Base-by-base conservation (phyloP, 2,113 vertebrate genomes). In the Channa maculata region DNA sequence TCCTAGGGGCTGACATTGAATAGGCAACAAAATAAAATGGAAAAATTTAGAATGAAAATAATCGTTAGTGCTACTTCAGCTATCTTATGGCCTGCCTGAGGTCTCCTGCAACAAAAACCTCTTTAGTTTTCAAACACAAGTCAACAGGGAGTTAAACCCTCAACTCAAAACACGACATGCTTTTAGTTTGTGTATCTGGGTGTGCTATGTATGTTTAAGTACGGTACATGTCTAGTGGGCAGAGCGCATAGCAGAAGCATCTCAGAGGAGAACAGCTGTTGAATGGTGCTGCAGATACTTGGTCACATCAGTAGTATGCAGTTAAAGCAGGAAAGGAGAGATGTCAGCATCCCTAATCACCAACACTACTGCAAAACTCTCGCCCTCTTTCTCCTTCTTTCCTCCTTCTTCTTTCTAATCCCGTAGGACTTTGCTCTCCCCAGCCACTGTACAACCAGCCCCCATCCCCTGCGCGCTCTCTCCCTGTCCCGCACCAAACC, bases 401-500 rank as follows among this genome's bases (percentile, higher is more conserved):
- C 72, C 80, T 88, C 89, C 79, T 77, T 83, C 81, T 60, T 79
- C 88, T 86, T 88, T 84, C 67, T 87, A 94, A 93, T 89, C 92
- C 87, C 69, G 80, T 52, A 91, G 91, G 92, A 91, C 91, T 92
- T 91, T 89, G 91, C 89, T 89, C 90, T 92, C 89, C 88, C 89
- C 84, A 89, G 91, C 89, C 92, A 82, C 92, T 87, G 87, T 92
- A 87, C 89, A 91, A 92, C 90, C 89, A 91, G 90, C 86, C 87
- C 89, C 89, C 89, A 90, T 92, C 89, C 86, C 83, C 90, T 86
- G 61, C 69, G 61, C 76, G 51, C 84, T 73, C 79, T 79, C 87
- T 91, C 85, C 86, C 93, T 86, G 92, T 95, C 93, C 93, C 92
- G 86, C 92, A 93, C 91, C 92, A 95, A 94, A 94, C 94, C 91